Conservation (phyloP, 2,797 vertebrate genomes). For the Crax fasciolata region DNA sequence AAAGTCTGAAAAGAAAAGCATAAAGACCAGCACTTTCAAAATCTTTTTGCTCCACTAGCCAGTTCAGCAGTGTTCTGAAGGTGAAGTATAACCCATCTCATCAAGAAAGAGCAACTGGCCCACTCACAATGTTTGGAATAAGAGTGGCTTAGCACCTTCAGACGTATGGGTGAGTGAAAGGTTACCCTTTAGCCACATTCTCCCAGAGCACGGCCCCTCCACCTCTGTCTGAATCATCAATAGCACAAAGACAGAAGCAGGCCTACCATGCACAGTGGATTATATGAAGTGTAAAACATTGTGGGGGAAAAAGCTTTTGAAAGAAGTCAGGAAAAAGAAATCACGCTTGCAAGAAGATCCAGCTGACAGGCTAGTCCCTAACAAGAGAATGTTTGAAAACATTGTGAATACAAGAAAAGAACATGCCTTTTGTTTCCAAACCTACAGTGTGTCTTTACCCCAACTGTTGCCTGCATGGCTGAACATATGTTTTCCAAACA, state of each 20-base stretch:
- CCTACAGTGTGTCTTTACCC: conserved; percentile 88
- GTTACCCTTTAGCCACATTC: conserved; percentile 87
- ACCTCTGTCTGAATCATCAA: conserved; percentile 83
- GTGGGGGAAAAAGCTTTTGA: conserved; percentile 89
- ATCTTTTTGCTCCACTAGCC: background rate
- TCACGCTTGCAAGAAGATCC: conserved; percentile 88
- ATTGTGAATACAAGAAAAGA: conserved; percentile 81
- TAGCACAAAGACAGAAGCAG: conserved; percentile 88
- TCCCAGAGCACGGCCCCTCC: conserved; percentile 81
- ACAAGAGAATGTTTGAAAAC: conserved; percentile 92
- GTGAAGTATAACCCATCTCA: conserved; percentile 7
- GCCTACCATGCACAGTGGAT: conserved; percentile 88
- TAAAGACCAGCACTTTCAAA: background rate
- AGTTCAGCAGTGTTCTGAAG: background rate
- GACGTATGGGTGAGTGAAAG: conserved; percentile 86
- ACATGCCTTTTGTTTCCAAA: conserved; percentile 85
- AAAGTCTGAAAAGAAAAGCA: background rate
- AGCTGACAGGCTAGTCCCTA: conserved; percentile 87
- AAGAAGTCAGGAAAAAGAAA: conserved; percentile 86
- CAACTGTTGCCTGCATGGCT: conserved; percentile 88
- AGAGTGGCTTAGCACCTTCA: conserved; percentile 68
- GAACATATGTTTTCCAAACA: conserved; percentile 95
- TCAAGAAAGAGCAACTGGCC: conserved; percentile 12
- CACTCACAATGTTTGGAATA: conserved; percentile 44
- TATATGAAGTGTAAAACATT: conserved; percentile 99